phyloP scores from a whole-genome alignment of 2,113 vertebrate genomes.

The Aplodontia rufa region DNA sequence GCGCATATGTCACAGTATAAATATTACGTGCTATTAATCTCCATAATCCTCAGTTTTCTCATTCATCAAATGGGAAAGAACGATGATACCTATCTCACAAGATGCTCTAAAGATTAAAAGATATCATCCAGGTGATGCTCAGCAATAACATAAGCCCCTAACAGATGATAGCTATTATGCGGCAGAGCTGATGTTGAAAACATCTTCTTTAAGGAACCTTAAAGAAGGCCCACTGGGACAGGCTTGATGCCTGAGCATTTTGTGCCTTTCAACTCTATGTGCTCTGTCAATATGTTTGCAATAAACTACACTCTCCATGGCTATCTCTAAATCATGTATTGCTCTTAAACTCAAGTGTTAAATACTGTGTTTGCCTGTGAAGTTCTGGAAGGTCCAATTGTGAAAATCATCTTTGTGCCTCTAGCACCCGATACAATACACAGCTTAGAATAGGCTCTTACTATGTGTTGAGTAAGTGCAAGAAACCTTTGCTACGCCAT shows the following conservation, averaged over 20 bases:
- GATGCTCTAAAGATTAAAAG: not conserved
- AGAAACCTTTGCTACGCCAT: not conserved
- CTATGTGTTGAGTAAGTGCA: not conserved
- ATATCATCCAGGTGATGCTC: not conserved
- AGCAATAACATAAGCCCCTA: not conserved
- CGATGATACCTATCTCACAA: not conserved
- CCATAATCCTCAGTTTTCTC: not conserved
- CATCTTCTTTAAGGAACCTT: not conserved
- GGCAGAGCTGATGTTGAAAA: not conserved
- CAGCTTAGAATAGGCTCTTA: not conserved
- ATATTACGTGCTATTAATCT: not conserved
- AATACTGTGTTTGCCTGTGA: not conserved
- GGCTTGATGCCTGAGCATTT: not conserved
- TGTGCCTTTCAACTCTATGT: not conserved
- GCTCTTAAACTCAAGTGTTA: not conserved
- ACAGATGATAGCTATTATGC: not conserved
- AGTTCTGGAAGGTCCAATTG: not conserved
- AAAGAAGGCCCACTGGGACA: not conserved
- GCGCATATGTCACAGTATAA: not conserved
- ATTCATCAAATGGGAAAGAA: not conserved
- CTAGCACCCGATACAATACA: not conserved
- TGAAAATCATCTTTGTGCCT: not conserved
- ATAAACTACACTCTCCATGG: not conserved
- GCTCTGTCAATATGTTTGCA: not conserved
- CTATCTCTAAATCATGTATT: not conserved